Base-by-base conservation (phyloP, 1,140 invertebrate genomes). In the Panagrolaimus sp. region DNA sequence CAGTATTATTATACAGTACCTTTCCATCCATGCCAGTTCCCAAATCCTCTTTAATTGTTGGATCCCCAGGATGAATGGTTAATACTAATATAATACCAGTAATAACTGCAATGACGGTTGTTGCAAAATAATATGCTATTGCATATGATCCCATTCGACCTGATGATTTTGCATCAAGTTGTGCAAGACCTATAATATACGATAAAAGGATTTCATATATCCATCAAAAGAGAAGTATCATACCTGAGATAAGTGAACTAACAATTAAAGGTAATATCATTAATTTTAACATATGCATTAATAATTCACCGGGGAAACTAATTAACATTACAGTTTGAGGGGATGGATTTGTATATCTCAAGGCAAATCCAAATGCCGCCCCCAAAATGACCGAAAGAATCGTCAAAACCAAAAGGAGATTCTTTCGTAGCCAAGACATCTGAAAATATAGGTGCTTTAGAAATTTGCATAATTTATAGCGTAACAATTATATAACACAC, bases 221-320 rank as follows among this genome's bases (percentile, higher is more conserved):
- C 1, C 15, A 4, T 24, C 32, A 3, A 26, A 73, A 9, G 43
- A 15, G 14, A 28, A 65, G 7, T 8, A 76, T 78, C 83, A 84
- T 85, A 88, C 89, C 89, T 77, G 90, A 89, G 78, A 93, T 90
- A n/a, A 93, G 84, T 77, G 91, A 92, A 52, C 91, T 90, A 71
- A 94, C 91, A 68, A 93, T 90, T 73, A 93, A 84, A 14, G 91
- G 91, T 68, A 93, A 84, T 78, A 93, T 92, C 89, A 93, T 91
- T 68, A 93, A 86, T 84, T 93, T 92, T 9, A 92, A 84, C 38
- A 91, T 85, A 76, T 91, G 88, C 90, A 93, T 92, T 82, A 93
- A 93, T 9, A 93, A 85, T 79, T 93, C 91, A 64, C 91, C 91
- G n/a, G 91, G 91, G 84, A 93, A 93, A 1, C 90, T 90, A 71